Percentiles rank a stretch among this genome's conserved stretches.
These are phyloP conservation scores for Amblyjoppa fuscipennis DNA, from an alignment of 2,888 invertebrate genomes.

Conservation along the genomic window DNA sequence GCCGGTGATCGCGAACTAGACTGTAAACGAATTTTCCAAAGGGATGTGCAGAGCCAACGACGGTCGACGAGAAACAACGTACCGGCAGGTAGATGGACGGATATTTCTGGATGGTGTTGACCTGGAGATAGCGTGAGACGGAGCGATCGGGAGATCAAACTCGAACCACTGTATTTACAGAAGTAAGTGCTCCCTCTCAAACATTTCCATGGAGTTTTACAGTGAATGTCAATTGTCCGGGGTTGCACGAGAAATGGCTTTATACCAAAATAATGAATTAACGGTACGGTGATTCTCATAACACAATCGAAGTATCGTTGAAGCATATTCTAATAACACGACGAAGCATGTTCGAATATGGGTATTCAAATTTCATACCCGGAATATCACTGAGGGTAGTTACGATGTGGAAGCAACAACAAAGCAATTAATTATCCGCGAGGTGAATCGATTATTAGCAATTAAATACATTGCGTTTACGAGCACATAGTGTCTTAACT, in stretches of 20 bases:
- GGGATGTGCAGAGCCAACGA: slow-evolving; percentile 57
- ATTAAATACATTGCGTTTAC: not conserved
- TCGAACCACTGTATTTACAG: slow-evolving; percentile 50
- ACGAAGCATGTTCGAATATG: not conserved
- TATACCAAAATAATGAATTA: not conserved
- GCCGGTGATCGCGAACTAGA: slow-evolving; percentile 57
- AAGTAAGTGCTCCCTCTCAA: slow-evolving; percentile 51
- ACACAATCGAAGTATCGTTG: not conserved
- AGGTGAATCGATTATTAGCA: not conserved
- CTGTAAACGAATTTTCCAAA: slow-evolving; percentile 68
- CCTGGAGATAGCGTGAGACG: slow-evolving; percentile 55
- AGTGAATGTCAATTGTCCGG: not conserved
- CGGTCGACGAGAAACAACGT: slow-evolving; percentile 45
- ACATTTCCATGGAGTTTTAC: slow-evolving; percentile 15
- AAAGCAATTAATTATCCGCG: not conserved
- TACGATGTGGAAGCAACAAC: not conserved
- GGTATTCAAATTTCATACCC: not conserved
- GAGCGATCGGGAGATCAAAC: slow-evolving; percentile 45
- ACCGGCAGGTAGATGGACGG: slow-evolving; percentile 51
- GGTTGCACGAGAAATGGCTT: not conserved
- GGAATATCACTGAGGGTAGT: not conserved
- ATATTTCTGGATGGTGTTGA: slow-evolving; percentile 66
- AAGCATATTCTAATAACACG: too few species aligned
- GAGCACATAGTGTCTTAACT: not conserved
- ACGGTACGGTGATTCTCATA: not conserved